These are phyloP conservation scores for Caloenas nicobarica DNA, from an alignment of 2,113 vertebrate genomes.

Conservation along the genomic window DNA sequence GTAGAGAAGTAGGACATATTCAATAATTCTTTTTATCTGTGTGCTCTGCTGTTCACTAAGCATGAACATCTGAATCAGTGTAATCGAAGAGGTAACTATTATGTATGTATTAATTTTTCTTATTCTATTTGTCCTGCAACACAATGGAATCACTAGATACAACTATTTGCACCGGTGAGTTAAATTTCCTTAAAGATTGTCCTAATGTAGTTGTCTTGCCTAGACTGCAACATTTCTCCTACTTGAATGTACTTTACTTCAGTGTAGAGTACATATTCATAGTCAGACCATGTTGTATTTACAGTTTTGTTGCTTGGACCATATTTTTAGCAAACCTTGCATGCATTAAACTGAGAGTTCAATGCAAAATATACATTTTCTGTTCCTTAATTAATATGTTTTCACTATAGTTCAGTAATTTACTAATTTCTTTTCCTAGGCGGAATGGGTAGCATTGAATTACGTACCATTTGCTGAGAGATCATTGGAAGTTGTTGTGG, in stretches of 20 bases:
- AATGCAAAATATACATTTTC: slow-evolving; percentile 48
- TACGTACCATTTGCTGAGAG: slow-evolving; percentile 98
- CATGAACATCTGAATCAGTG: slow-evolving; percentile 75
- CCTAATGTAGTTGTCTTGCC: slow-evolving; percentile 74
- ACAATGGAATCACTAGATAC: slow-evolving; percentile 99
- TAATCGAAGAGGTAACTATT: slow-evolving; percentile 70
- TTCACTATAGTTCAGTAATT: neutral
- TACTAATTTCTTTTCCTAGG: slow-evolving; percentile 77
- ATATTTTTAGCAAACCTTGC: slow-evolving; percentile 68
- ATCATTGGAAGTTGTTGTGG: slow-evolving; percentile 94
- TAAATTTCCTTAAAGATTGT: slow-evolving; percentile 82
- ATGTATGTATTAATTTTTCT: slow-evolving; percentile 87
- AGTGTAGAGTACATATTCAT: slow-evolving; percentile 49
- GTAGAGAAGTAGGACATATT: slow-evolving; percentile 22
- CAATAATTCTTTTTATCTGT: slow-evolving; percentile 45
- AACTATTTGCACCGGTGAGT: slow-evolving; percentile 99
- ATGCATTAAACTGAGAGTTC: slow-evolving; percentile 64
- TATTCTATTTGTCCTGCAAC: slow-evolving; percentile 89
- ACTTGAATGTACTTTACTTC: slow-evolving; percentile 63
- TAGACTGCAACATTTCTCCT: slow-evolving; percentile 47
- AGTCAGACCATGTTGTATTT: slow-evolving; percentile 5
- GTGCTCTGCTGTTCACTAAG: slow-evolving; percentile 63
- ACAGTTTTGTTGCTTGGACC: slow-evolving; percentile 63
- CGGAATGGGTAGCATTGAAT: slow-evolving; percentile 99
- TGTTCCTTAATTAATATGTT: neutral